A percentile compares a stretch with the other conserved stretches of the same genome.
These are phyloP conservation scores for Stegostoma tigrinum DNA, from an alignment of 2,113 vertebrate genomes.

Conservation along the genomic window DNA sequence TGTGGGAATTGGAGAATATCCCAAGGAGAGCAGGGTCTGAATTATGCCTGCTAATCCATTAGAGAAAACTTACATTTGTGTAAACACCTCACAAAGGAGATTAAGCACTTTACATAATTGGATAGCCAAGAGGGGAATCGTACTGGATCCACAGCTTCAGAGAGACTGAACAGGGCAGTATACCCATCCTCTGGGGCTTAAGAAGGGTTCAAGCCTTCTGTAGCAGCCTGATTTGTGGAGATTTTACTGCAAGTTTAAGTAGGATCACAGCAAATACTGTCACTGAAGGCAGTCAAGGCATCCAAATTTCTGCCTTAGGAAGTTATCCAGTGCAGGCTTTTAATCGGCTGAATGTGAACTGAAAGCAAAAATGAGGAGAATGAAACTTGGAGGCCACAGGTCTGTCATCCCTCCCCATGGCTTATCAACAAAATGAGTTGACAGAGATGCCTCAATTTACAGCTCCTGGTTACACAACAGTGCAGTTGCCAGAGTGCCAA, in stretches of 20 bases:
- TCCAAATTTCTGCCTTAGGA: neutral
- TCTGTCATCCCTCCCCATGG: neutral
- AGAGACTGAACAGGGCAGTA: neutral
- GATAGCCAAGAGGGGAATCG: slow-evolving; percentile 19
- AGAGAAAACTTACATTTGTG: slow-evolving; percentile 35
- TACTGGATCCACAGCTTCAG: neutral
- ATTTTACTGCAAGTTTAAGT: neutral
- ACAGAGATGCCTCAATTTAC: neutral
- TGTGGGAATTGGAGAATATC: slow-evolving; percentile 27
- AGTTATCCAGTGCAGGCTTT: neutral
- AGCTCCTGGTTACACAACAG: neutral
- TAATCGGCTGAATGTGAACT: neutral
- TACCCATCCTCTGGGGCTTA: neutral
- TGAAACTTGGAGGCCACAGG: neutral
- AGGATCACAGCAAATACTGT: neutral
- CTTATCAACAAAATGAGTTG: neutral
- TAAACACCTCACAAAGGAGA: slow-evolving; percentile 34
- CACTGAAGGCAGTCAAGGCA: neutral
- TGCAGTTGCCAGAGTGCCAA: neutral
- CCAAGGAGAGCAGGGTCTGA: slow-evolving; percentile 12
- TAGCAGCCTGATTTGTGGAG: neutral
- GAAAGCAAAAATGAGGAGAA: neutral
- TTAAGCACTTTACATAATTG: slow-evolving; percentile 37
- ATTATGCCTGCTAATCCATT: slow-evolving; percentile 26
- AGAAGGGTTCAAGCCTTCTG: neutral